A percentile compares a stretch with the other conserved stretches of the same genome.
phyloP scores from a whole-genome alignment of 2,888 invertebrate species.

The Chaetogeoica ovagalla region DNA sequence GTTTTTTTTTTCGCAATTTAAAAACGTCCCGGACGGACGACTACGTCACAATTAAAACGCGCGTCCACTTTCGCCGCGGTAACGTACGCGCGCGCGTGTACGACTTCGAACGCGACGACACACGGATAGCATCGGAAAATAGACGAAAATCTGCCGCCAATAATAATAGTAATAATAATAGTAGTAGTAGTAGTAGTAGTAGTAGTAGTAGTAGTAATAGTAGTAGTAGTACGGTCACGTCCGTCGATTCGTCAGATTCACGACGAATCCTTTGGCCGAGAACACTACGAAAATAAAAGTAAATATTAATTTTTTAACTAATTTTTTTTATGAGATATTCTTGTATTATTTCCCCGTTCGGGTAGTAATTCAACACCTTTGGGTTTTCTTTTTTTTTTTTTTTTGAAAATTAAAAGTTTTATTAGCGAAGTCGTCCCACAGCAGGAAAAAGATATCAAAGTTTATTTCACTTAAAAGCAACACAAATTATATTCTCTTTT shows the following conservation, averaged over 20 bases:
- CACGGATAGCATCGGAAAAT: no score
- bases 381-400: neutral
- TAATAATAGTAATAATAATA: no score
- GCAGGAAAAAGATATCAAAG: conserved; percentile 4
- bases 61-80: neutral
- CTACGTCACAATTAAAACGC: conserved; percentile 32
- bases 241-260: no score
- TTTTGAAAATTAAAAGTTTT: conserved; percentile 18
- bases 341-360: conserved; percentile 7
- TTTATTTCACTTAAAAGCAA: conserved; percentile 27
- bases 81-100: no score
- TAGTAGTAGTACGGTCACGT: no score
- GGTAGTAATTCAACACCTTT: conserved; percentile 20
- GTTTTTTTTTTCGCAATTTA: conserved; percentile 13
- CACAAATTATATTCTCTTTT: conserved; percentile 11
- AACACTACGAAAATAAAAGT: neutral
- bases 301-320: neutral
- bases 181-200: no score
- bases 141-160: no score
- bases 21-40: conserved; percentile 40
- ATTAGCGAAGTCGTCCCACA: neutral
- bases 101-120: conserved; percentile 4
- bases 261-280: neutral
- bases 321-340: neutral
- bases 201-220: no score